A percentile compares a stretch with the other conserved stretches of the same genome.
Evolutionary conservation across 2,113 vertebrate genomes (phyloP).

Genomic region (Desmodus rotundus): DNA sequence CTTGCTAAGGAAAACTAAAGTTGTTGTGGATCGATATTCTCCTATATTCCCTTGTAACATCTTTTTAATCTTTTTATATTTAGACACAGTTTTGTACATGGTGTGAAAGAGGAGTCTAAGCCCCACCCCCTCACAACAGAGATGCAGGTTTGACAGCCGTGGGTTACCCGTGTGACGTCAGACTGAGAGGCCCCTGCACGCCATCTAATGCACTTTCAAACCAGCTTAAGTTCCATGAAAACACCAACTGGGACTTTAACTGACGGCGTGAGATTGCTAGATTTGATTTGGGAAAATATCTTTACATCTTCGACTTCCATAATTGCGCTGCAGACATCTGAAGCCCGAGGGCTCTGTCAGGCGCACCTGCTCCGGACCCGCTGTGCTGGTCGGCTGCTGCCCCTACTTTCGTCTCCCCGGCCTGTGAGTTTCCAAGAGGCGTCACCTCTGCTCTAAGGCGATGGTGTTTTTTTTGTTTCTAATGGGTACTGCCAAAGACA

Average conservation of each 20-base stretch:
- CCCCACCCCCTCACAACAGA: background rate
- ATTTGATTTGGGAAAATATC: background rate
- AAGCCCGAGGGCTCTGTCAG: background rate
- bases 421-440: background rate
- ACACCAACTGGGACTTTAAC: background rate
- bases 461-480: background rate
- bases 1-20: background rate
- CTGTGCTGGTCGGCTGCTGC: background rate
- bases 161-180: fast-evolving
- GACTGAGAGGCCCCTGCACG: background rate
- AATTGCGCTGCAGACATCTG: background rate
- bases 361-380: too few species aligned
- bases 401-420: background rate
- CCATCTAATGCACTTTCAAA: background rate
- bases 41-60: background rate
- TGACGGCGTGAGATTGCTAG: background rate
- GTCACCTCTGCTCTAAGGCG: background rate
- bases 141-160: fast-evolving
- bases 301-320: background rate
- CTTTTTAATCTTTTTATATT: background rate
- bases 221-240: background rate
- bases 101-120: background rate
- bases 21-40: background rate
- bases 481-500: background rate
- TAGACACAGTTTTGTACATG: background rate